Conservation (phyloP, 2,888 invertebrate species). For the Deroplatys truncata region DNA sequence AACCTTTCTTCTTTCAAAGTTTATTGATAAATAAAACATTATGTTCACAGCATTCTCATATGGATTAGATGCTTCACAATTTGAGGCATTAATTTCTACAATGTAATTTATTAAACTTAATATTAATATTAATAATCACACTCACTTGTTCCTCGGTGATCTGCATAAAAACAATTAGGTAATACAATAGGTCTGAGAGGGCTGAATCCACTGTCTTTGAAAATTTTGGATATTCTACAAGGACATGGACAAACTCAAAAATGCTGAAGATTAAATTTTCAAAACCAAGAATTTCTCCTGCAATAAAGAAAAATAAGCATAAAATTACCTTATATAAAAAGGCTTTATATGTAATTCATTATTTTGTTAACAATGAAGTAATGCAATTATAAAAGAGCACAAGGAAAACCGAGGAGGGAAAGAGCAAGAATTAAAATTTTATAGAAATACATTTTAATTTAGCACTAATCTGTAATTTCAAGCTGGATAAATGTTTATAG, state of each 20-base stretch:
- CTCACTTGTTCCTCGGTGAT: slow-evolving; percentile 61
- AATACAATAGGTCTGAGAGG: slow-evolving; percentile 60
- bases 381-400: neutral
- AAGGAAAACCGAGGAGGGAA: neutral
- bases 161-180: slow-evolving; percentile 64
- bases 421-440: neutral
- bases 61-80: too few relatives aligned
- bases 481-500: too few relatives aligned
- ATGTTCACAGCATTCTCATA: too few relatives aligned
- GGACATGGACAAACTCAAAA: slow-evolving; percentile 62
- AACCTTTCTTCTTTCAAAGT: neutral
- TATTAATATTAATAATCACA: neutral
- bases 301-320: slow-evolving; percentile 31
- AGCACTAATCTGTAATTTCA: too few relatives aligned
- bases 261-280: slow-evolving; percentile 61
- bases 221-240: slow-evolving; percentile 56
- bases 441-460: too few relatives aligned
- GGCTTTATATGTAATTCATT: neutral
- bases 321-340: neutral
- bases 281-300: slow-evolving; percentile 60
- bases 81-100: neutral
- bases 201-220: slow-evolving; percentile 55
- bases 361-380: neutral
- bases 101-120: neutral
- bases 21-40: neutral